Base-by-base conservation (phyloP, 1,140 invertebrate genomes). In the Drosophila jambulina region DNA sequence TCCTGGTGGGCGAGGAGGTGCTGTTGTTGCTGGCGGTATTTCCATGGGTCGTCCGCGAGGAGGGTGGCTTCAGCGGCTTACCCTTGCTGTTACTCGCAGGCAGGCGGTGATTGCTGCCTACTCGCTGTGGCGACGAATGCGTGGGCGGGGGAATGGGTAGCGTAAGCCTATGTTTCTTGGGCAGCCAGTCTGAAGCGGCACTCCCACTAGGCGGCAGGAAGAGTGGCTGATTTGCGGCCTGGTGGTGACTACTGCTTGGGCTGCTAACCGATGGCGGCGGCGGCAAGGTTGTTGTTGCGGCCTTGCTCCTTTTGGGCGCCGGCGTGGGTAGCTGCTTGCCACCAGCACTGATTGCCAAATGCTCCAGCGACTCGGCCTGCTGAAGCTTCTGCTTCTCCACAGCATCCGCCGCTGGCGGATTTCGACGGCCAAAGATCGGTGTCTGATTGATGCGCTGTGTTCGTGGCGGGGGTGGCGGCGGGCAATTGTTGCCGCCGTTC, bases 391-490 rank as follows among this genome's bases (percentile, higher is more conserved):
- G 70, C 32, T 34, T 32, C 1, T 12, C 43, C 15, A 21, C 7
- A 12, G 57, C 13, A 2, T 15, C 34, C 6, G n/a, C 27, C 12
- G 25, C 49, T 21, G 42, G 25, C 2, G 80, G 32, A 58, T 83
- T 78, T 3, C 76, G 61, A 0, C 92, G 63, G 1, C 86, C 92
- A 65, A 93, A 92, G 19, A 93, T 92, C 0, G 92, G 92, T 7
- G 92, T 93, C 60, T 93, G 92, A 86, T 93, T 93, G 23, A 93
- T 88, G 62, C 92, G 87, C 70, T 91, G 86, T 0, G 85, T 75
- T n/a, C 53, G 63, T 5, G 54, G 43, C 10, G 67, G 58, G 2
- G 60, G 42, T 1, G 62, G 49, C 12, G 54, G 36, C 29, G 42
- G 42, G 15, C 60, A 49, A n/a, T 58, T 51, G 38, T 56, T 46